phyloP scores from a whole-genome alignment of 1,140 invertebrate genomes.

The Phortica variegata region DNA sequence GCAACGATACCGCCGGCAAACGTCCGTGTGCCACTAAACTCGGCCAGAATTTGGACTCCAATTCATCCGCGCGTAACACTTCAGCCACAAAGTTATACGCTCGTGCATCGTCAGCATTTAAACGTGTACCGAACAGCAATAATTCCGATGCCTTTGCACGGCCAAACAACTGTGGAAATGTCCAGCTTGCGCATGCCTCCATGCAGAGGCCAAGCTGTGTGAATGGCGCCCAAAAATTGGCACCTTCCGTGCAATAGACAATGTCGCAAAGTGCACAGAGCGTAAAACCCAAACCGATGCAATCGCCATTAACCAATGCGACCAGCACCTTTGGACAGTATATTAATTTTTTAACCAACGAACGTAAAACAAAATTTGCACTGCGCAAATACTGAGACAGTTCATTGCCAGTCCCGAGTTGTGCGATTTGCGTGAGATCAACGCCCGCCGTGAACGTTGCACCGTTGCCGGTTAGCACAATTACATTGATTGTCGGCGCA shows the following conservation, averaged over 20 bases:
- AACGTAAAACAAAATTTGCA: conserved; percentile 57
- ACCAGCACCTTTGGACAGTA: conserved; percentile 87
- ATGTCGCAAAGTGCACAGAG: conserved; percentile 83
- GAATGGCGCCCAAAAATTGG: conserved; percentile 87
- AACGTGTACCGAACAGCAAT: conserved; percentile 76
- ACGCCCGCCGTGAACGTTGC: conserved; percentile 86
- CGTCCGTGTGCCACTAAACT: conserved; percentile 59
- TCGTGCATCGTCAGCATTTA: conserved; percentile 74
- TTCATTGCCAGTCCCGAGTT: conserved; percentile 10
- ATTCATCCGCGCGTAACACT: conserved; percentile 62
- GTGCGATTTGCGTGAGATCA: conserved; percentile 64
- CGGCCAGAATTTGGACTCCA: conserved; percentile 64
- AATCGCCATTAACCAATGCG: conserved; percentile 88
- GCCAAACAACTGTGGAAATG: conserved; percentile 82
- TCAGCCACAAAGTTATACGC: conserved; percentile 72
- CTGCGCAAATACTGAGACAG: conserved; percentile 29
- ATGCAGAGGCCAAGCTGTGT: conserved; percentile 74
- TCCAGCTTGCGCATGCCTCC: conserved; percentile 82
- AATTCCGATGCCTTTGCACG: conserved; percentile 73
- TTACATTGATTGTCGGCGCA: conserved; percentile 24
- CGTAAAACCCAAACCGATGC: conserved; percentile 88
- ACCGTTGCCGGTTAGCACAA: conserved; percentile 59
- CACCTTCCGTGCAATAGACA: conserved; percentile 81
- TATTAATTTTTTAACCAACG: conserved; percentile 79
- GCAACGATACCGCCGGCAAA: conserved; percentile 61